Base-by-base conservation (phyloP, 2,888 invertebrate genomes). In the Notodonta dromedarius region DNA sequence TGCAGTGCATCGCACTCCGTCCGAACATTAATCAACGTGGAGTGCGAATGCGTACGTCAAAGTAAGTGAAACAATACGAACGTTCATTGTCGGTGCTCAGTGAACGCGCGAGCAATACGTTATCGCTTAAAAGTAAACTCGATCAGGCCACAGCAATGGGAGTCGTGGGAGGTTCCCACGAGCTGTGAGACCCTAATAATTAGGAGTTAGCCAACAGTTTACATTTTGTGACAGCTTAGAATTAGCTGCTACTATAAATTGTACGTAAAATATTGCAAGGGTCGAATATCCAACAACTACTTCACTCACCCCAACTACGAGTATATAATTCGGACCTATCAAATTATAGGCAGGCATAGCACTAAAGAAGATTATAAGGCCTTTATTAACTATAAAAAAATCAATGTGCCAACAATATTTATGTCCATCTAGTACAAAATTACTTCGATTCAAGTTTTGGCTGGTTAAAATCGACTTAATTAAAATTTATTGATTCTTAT, bases 131-230 rank as follows among this genome's bases (percentile, higher is more conserved):
- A 84, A 86, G 84, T 84, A 83, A 85, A 85, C 83, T 81, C 80
- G 84, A 87, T 87, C 85, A 79, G 75, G 75, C 65, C 76, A 67
- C 69, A 67, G 77, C 82, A 82, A 84, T 80, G 70, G 71, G 70
- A 68, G 70, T 70, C 89, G 90, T 92, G 93, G 80, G 91, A 93
- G 76, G 76, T 83, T 92, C 93, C 84, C 93, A 93, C 90, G 89
- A 80, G 75, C 73, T 74, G 74, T 77, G 78, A 66, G 72, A 75
- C 70, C 72, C 67, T 79, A 73, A 80, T 86, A 84, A 86, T 88
- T 86, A 85, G 78, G 82, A 67, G 80, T 87, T 90, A 84, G 85
- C 87, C 82, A 89, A 88, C 86, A 77, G 82, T 86, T 85, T 79
- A 71, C 82, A 73, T 77, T 74, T 83, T 80, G 80, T 80, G 77